Percentiles rank a stretch among this genome's conserved stretches.
phyloP scores from a whole-genome alignment of 2,113 vertebrate genomes.

The Psilopogon haemacephalus region DNA sequence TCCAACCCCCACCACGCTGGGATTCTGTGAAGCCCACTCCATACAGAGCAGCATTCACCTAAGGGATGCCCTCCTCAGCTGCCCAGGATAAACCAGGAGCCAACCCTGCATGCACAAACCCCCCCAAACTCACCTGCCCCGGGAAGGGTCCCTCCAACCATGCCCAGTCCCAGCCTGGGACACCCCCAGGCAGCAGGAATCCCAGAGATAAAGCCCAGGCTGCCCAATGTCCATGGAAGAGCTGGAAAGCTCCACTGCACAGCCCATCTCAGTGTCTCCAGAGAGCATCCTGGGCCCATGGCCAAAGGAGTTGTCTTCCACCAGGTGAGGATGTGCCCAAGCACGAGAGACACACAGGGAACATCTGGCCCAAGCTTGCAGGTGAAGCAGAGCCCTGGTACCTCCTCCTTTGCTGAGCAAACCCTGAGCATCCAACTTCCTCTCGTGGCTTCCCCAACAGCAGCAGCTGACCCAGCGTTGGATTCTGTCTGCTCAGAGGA shows the following conservation, averaged over 20 bases:
- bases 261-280: not conserved
- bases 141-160: not conserved
- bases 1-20: too few species aligned
- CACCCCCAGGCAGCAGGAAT: not conserved
- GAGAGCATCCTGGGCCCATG: not conserved
- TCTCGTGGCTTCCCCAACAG: not conserved
- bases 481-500: too few species aligned
- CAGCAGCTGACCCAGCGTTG: not conserved
- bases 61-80: not conserved
- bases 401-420: not conserved
- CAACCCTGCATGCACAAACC: not conserved
- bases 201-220: not conserved
- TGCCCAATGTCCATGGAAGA: not conserved
- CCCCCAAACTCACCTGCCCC: rapidly evolving
- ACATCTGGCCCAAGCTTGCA: not conserved
- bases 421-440: not conserved
- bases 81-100: not conserved
- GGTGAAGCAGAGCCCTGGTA: not conserved
- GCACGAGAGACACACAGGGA: not conserved
- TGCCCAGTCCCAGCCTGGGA: not conserved
- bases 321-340: not conserved
- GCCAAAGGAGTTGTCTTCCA: not conserved
- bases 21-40: too few species aligned
- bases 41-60: rapidly evolving
- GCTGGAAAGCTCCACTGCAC: not conserved